Percentiles rank a stretch among this genome's conserved stretches.
Conservation (phyloP, 2,888 invertebrate genomes). For the Ectobius pallidus region DNA sequence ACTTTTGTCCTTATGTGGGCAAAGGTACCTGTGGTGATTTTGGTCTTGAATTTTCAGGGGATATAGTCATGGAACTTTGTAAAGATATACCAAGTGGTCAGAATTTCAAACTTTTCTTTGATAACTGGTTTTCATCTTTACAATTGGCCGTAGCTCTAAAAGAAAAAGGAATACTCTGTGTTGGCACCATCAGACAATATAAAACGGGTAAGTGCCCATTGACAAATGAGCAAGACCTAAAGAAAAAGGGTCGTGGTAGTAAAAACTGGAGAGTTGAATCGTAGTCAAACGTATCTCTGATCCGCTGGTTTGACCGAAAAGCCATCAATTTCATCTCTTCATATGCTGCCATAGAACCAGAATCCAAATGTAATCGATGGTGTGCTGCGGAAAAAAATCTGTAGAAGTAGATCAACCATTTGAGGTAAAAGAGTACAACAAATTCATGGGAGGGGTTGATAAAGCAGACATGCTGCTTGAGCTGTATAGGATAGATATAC, state of each 20-base stretch:
- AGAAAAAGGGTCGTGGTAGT: too few relatives aligned
- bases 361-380: conserved; percentile 45
- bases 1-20: conserved; percentile 49
- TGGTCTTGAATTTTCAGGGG: conserved; percentile 45
- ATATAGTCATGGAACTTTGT: conserved; percentile 44
- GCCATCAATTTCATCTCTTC: conserved; percentile 47
- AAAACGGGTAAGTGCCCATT: background rate
- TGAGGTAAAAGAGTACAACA: conserved; percentile 47
- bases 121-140: background rate
- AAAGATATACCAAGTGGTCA: conserved; percentile 36
- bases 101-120: conserved; percentile 40
- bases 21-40: conserved; percentile 44
- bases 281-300: conserved; percentile 37
- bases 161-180: conserved; percentile 19
- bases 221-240: too few relatives aligned
- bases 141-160: background rate
- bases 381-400: conserved; percentile 40
- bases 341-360: conserved; percentile 45
- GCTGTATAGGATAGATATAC: conserved; percentile 47
- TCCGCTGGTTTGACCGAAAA: conserved; percentile 47
- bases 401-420: conserved; percentile 44
- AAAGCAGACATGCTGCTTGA: conserved; percentile 48
- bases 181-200: background rate
- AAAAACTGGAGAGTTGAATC: too few relatives aligned
- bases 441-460: conserved; percentile 49